Base-by-base conservation (phyloP, 2,797 vertebrate species). In the Leptatherina wallacei region DNA sequence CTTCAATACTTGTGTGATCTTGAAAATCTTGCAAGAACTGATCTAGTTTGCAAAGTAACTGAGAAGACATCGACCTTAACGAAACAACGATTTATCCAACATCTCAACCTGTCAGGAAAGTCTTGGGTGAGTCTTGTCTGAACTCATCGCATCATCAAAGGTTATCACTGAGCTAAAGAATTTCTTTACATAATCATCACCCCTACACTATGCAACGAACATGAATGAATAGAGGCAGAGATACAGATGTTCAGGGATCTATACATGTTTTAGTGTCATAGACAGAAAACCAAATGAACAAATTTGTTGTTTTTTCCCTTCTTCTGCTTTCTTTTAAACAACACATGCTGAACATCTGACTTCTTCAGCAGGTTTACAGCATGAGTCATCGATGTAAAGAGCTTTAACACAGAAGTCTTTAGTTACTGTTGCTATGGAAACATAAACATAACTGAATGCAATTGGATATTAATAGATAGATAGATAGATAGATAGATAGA, bases 91-190 rank as follows among this genome's bases (percentile, higher is more conserved):
- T n/a, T 49, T 6, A 47, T n/a, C 44, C 18, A 47, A 4, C 49
- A 51, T 62, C 38, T 61, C 59, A 57, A 1, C 62, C 33, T 60
- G 63, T 60, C 58, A 69, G 66, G 69, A 82, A 74, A 80, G 65
- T 78, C 56, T 18, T 42, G 14, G 14, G 40, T 42, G 14, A 42
- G 30, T 69, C 51, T 3, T n/a, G 20, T n/a, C 44, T 49, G n/a
- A n/a, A 49, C 6, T 49, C 44, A 49, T 49, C 9, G 20, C n/a
- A 6, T 22, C 44, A 49, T n/a, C 44, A 49, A 10, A 2, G 3
- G 14, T 10, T 49, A 49, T 49, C 44, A 22, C 20, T n/a, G 44
- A n/a, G 42, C 42, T 7, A 47, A 47, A 20, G 42, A 49, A 49
- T 49, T 3, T 49, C 44, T n/a, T 49, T 9, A n/a, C 8, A n/a